Conservation (phyloP, 2,113 vertebrate species). For the Catharus fuscescens region DNA sequence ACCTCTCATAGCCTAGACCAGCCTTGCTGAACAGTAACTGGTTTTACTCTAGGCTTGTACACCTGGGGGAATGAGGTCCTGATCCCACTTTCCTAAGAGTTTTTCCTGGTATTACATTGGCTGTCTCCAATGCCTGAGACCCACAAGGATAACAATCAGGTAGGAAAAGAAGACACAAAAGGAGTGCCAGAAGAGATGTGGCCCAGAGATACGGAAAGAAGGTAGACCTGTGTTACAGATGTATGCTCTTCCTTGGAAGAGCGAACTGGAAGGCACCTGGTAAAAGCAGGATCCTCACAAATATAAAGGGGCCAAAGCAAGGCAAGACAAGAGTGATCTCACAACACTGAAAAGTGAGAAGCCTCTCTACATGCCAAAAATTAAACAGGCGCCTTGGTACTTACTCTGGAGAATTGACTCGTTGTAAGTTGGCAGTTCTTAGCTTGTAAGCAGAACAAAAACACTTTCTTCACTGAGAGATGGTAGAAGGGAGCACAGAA, state of each 20-base stretch:
- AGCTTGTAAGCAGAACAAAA: not conserved
- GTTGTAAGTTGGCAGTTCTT: not conserved
- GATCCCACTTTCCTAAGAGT: not conserved
- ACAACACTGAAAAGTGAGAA: not conserved
- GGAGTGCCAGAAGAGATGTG: not conserved
- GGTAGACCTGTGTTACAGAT: not conserved
- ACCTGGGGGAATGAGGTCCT: not conserved
- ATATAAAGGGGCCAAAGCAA: not conserved
- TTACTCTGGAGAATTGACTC: not conserved
- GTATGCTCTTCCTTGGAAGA: not conserved
- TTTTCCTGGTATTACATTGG: not conserved
- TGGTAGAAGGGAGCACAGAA: not conserved
- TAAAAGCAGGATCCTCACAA: not conserved
- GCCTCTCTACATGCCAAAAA: not conserved
- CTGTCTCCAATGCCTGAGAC: not conserved
- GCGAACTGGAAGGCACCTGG: not conserved
- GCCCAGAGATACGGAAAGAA: not conserved
- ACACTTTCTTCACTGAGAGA: not conserved
- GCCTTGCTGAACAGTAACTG: not conserved
- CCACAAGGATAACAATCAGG: not conserved
- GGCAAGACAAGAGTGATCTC: not conserved
- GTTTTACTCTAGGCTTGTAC: not conserved
- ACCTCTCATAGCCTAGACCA: not conserved
- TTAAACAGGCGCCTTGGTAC: not conserved
- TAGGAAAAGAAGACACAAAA: not conserved